Evolutionary conservation across 2,797 vertebrate species (phyloP).

Genomic region (Agapornis canus): DNA sequence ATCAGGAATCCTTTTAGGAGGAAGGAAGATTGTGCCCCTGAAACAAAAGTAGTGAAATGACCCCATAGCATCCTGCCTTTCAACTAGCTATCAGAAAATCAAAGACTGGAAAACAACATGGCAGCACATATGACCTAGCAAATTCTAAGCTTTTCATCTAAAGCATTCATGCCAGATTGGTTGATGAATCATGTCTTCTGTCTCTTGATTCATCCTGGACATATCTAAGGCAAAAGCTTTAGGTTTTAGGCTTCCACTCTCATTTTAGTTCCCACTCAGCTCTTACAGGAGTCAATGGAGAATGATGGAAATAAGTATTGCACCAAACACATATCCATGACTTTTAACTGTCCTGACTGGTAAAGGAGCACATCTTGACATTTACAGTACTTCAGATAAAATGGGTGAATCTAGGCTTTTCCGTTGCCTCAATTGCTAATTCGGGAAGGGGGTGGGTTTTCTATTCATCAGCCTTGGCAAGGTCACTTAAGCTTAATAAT

Average conservation of each 20-base stretch:
- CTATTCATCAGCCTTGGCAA: neutral
- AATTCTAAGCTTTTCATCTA: neutral
- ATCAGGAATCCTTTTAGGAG: neutral
- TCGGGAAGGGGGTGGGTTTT: rapidly evolving
- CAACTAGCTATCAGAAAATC: neutral
- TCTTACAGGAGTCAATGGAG: neutral
- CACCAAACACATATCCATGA: neutral
- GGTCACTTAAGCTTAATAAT: neutral
- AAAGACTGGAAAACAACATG: neutral
- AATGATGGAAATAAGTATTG: neutral
- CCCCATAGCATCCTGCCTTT: neutral
- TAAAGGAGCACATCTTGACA: neutral
- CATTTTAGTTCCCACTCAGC: neutral
- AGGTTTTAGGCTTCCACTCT: neutral
- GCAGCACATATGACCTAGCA: neutral
- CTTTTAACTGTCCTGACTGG: neutral
- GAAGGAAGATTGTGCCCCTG: neutral
- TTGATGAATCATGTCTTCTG: neutral
- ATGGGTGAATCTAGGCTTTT: neutral
- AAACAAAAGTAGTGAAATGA: neutral
- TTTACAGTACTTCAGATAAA: neutral
- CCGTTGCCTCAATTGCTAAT: neutral
- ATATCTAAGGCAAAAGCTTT: neutral
- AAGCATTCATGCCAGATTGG: neutral
- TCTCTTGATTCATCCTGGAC: neutral